These are phyloP conservation scores for Microtus oregoni DNA, from an alignment of 2,113 vertebrate genomes.

Conservation along the genomic window DNA sequence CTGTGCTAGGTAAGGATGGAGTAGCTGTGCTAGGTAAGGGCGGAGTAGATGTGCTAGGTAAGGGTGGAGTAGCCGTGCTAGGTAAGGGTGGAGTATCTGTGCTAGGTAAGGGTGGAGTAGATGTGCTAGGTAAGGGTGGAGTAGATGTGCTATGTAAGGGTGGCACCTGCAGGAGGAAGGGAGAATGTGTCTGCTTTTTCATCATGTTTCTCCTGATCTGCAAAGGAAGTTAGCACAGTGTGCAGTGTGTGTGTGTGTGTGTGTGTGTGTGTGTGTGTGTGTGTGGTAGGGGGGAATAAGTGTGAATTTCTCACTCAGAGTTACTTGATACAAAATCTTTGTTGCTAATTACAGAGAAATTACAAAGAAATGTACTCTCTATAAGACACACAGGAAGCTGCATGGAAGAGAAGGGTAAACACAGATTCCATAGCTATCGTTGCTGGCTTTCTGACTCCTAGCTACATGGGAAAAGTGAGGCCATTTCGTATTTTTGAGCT, in stretches of 20 bases:
- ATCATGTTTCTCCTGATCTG: background rate
- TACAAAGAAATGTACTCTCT: background rate
- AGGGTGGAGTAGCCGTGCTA: no score
- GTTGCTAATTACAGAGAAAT: background rate
- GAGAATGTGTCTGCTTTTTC: background rate
- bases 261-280: background rate
- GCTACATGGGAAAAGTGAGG: background rate
- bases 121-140: no score
- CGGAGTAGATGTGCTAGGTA: no score
- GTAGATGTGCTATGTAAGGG: no score
- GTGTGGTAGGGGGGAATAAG: background rate
- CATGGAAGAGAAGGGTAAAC: background rate
- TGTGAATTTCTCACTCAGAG: conserved; percentile 22
- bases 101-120: no score
- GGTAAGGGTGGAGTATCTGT: no score
- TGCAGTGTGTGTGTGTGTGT: background rate
- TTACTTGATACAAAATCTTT: background rate
- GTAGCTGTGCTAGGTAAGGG: no score
- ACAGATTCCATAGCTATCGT: background rate
- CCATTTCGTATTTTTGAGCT: background rate
- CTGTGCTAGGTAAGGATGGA: no score
- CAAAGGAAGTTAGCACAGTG: background rate
- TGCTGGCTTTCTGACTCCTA: background rate
- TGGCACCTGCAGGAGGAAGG: conserved; percentile 50
- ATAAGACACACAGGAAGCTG: background rate